Evolutionary conservation across 1,140 invertebrate genomes (phyloP).

Genomic region (Cotesia typhae): DNA sequence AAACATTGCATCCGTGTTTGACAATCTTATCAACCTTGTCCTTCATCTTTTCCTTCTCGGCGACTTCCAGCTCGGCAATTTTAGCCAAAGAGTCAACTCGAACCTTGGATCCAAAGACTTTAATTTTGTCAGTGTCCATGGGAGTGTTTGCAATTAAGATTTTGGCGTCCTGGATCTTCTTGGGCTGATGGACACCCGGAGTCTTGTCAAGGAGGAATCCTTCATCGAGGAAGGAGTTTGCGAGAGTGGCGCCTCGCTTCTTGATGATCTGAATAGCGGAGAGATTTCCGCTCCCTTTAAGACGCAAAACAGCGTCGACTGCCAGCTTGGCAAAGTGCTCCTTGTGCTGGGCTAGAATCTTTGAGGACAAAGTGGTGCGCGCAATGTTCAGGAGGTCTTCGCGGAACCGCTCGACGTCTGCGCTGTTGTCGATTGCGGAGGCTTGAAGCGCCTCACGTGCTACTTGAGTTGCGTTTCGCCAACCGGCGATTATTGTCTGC

Average conservation of each 20-base stretch:
- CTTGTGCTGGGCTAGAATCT: constrained; percentile 97
- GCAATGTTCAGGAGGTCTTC: constrained; percentile 97
- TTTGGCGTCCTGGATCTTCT: constrained; percentile 78
- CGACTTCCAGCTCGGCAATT: constrained; percentile 96
- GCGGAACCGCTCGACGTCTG: constrained; percentile 80
- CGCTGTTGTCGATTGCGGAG: constrained; percentile 83
- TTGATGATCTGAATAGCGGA: constrained; percentile 98
- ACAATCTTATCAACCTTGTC: constrained; percentile 98
- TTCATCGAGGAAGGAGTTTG: constrained; percentile 97
- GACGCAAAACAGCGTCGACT: constrained; percentile 92
- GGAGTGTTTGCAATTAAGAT: constrained; percentile 99
- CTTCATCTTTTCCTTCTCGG: constrained; percentile 99
- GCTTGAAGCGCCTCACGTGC: constrained; percentile 84
- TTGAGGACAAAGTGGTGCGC: constrained; percentile 96
- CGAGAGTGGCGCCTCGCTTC: constrained; percentile 89
- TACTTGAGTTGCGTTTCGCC: constrained; percentile 85
- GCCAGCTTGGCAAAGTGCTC: constrained; percentile 95
- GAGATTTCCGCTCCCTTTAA: constrained; percentile 95
- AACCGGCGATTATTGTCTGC: constrained; percentile 96
- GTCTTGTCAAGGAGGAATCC: constrained; percentile 98
- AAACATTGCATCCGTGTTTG: constrained; percentile 96
- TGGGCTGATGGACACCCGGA: constrained; percentile 88
- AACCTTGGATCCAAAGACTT: constrained; percentile 98
- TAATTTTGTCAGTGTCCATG: constrained; percentile 99
- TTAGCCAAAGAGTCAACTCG: constrained; percentile 98